A percentile compares a stretch with the other conserved stretches of the same genome.
These are phyloP conservation scores for Drosophila miranda DNA, from an alignment of 1,140 invertebrate species.

Conservation along the genomic window DNA sequence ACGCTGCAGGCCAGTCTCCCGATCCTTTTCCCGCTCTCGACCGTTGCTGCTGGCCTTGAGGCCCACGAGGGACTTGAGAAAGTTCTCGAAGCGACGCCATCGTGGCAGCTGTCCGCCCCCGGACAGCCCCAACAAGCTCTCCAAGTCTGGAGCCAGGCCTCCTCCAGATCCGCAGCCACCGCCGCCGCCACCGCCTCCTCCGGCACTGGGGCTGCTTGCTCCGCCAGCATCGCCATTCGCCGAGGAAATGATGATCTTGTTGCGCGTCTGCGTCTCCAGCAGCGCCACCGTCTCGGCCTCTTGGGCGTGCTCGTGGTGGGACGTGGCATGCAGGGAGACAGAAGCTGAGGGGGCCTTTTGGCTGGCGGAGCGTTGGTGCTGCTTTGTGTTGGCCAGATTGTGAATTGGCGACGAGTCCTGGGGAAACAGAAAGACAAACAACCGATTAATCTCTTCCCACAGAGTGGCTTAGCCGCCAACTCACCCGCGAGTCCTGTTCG, in stretches of 20 bases:
- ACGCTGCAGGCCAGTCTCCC: slow-evolving; percentile 25
- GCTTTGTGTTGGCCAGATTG: slow-evolving; percentile 82
- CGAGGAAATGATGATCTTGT: slow-evolving; percentile 75
- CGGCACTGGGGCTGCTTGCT: slow-evolving; percentile 29
- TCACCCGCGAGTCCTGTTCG: slow-evolving; percentile 81
- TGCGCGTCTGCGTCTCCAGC: slow-evolving; percentile 74
- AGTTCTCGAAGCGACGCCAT: slow-evolving; percentile 77
- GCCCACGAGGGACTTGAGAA: slow-evolving; percentile 79
- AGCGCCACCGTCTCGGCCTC: slow-evolving; percentile 77
- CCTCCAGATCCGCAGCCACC: slow-evolving; percentile 6
- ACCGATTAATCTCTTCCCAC: neutral
- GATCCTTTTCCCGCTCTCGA: slow-evolving; percentile 3
- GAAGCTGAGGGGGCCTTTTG: slow-evolving; percentile 51
- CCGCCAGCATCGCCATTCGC: slow-evolving; percentile 48
- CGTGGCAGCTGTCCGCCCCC: slow-evolving; percentile 62
- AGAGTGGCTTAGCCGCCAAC: slow-evolving; percentile 23
- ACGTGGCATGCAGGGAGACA: slow-evolving; percentile 52
- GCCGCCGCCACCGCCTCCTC: slow-evolving; percentile 6
- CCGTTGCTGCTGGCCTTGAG: slow-evolving; percentile 61
- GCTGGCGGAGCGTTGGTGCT: slow-evolving; percentile 74
- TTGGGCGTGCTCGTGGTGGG: slow-evolving; percentile 46
- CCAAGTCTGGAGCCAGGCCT: slow-evolving; percentile 45
- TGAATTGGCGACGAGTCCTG: slow-evolving; percentile 81
- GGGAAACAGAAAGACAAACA: slow-evolving; percentile 3
- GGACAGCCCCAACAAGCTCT: slow-evolving; percentile 67